Percentiles rank a stretch among this genome's conserved stretches.
Evolutionary conservation across 37 sponge, comb jelly and placozoan species (phyloP).

Genomic region (Ianthella basta): DNA sequence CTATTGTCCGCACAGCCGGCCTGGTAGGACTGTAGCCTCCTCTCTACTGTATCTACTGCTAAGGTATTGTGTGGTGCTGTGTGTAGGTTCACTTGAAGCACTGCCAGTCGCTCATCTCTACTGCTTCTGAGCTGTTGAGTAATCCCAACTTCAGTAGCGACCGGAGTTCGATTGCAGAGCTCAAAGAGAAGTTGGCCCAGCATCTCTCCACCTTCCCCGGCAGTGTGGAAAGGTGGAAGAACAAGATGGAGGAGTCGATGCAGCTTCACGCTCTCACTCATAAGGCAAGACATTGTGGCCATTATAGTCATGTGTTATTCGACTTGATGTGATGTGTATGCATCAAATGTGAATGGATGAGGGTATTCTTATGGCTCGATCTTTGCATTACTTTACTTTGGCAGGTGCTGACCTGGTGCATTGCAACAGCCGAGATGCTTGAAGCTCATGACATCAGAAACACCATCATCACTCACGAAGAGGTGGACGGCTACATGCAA

Average conservation of each 20-base stretch:
- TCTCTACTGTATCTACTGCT: too few relatives aligned
- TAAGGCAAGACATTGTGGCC: constrained; percentile 34
- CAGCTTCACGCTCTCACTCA: constrained; percentile 58
- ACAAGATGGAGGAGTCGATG: constrained; percentile 55
- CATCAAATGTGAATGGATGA: neutral
- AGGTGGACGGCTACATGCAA: constrained; percentile 34
- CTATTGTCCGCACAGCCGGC: too few relatives aligned
- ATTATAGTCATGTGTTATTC: neutral
- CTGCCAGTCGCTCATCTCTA: neutral
- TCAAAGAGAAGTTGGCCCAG: constrained; percentile 48
- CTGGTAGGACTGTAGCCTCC: too few relatives aligned
- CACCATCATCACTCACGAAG: neutral
- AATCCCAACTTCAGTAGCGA: constrained; percentile 27
- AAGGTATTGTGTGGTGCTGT: neutral
- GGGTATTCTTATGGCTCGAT: neutral
- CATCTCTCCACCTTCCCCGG: constrained; percentile 45
- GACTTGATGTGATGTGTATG: constrained; percentile 1
- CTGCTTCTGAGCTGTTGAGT: constrained; percentile 36
- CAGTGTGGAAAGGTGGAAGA: constrained; percentile 43
- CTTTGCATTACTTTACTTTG: neutral
- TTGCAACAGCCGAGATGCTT: constrained; percentile 44
- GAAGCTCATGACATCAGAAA: constrained; percentile 30
- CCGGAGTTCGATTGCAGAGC: neutral
- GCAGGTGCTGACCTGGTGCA: constrained; percentile 73
- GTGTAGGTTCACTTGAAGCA: neutral